Evolutionary conservation across 2,113 vertebrate genomes (phyloP).

Genomic region (Neodontobutis hainanensis): DNA sequence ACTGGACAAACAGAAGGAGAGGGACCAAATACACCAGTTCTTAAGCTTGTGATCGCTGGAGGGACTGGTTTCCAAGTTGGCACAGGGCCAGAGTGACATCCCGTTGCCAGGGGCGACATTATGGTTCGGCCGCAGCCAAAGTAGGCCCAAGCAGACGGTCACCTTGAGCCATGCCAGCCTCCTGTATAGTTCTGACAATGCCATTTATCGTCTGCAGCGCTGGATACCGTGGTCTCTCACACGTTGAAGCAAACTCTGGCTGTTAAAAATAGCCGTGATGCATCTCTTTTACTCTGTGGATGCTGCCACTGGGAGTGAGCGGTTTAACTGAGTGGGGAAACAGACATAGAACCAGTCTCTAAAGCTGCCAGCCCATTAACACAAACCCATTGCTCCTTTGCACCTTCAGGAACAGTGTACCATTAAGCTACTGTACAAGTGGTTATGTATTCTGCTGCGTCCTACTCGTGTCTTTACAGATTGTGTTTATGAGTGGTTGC

Average conservation of each 20-base stretch:
- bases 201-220: constrained; percentile 65
- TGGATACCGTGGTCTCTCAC: constrained; percentile 48
- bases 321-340: constrained; percentile 57
- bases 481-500: constrained; percentile 55
- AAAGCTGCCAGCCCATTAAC: constrained; percentile 33
- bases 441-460: constrained; percentile 35
- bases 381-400: constrained; percentile 28
- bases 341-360: constrained; percentile 29
- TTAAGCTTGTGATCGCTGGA: constrained; percentile 58
- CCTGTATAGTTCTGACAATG: constrained; percentile 68
- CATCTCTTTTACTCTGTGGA: constrained; percentile 20
- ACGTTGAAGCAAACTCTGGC: constrained; percentile 40
- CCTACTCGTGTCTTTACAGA: constrained; percentile 39
- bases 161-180: constrained; percentile 79
- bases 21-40: constrained; percentile 42
- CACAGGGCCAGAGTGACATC: constrained; percentile 70
- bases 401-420: constrained; percentile 14
- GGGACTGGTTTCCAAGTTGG: constrained; percentile 69
- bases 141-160: constrained; percentile 77
- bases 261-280: constrained; percentile 64
- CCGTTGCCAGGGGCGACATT: constrained; percentile 76
- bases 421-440: constrained; percentile 7
- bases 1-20: background rate
- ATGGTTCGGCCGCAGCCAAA: constrained; percentile 60
- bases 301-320: constrained; percentile 51